phyloP scores from a whole-genome alignment of 2,797 vertebrate species.

The Margarornis squamiger region DNA sequence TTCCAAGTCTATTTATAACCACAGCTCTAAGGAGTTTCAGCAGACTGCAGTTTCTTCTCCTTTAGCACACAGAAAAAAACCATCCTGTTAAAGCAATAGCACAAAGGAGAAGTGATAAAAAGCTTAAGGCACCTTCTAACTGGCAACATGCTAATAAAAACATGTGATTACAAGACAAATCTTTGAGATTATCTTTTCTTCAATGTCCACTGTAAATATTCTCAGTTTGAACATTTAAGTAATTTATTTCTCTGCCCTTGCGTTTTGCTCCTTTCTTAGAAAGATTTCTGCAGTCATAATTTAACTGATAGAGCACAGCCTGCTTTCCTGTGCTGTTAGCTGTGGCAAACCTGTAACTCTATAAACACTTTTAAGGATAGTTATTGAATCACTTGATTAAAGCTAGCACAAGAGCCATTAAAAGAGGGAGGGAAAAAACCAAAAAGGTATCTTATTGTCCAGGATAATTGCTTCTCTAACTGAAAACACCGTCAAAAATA shows the following conservation, averaged over 20 bases:
- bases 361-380: background rate
- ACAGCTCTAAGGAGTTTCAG: constrained; percentile 5
- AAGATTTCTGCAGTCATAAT: background rate
- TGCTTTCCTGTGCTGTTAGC: background rate
- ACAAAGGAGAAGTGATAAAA: background rate
- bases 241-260: background rate
- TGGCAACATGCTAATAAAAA: background rate
- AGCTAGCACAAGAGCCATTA: background rate
- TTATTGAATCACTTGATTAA: background rate
- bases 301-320: background rate
- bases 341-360: background rate
- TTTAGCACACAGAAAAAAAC: constrained; percentile 25
- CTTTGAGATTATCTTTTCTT: background rate
- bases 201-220: background rate
- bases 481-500: background rate
- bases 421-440: background rate
- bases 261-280: background rate
- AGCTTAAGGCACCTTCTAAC: background rate
- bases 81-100: constrained; percentile 16
- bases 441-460: background rate
- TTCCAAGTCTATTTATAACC: constrained; percentile 76
- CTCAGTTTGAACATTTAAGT: background rate
- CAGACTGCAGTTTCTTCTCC: constrained; percentile 56
- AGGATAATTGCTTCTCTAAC: background rate
- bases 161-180: background rate